phyloP scores from a whole-genome alignment of 2,113 vertebrate species.

The Monopterus albus region DNA sequence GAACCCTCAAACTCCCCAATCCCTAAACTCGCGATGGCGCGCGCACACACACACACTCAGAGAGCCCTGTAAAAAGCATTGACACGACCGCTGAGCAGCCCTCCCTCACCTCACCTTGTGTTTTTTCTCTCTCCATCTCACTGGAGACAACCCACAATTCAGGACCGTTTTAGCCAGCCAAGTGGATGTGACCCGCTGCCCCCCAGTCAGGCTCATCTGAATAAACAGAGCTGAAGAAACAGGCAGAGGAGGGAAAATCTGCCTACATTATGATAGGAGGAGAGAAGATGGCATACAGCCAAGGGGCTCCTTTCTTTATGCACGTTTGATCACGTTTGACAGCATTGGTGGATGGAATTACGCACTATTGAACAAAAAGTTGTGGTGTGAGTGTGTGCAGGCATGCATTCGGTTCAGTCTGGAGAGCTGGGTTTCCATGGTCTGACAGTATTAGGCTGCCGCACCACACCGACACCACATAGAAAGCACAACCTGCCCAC shows the following conservation, averaged over 20 bases:
- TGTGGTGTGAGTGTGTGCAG: constrained; percentile 45
- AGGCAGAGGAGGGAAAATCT: constrained; percentile 76
- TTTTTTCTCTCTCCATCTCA: constrained; percentile 73
- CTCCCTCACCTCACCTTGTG: constrained; percentile 65
- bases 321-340: constrained; percentile 90
- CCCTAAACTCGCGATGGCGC: constrained; percentile 50
- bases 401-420: constrained; percentile 64
- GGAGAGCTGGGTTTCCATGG: constrained; percentile 81
- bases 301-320: constrained; percentile 84
- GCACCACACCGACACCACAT: constrained; percentile 70
- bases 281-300: constrained; percentile 63
- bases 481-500: constrained; percentile 48
- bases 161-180: constrained; percentile 82
- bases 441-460: constrained; percentile 87
- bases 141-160: constrained; percentile 83
- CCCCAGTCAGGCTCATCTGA: constrained; percentile 83
- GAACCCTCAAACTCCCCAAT: constrained; percentile 80
- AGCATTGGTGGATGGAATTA: constrained; percentile 88
- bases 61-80: constrained; percentile 64
- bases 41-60: constrained; percentile 50
- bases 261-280: constrained; percentile 84
- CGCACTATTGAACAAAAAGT: constrained; percentile 92
- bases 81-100: constrained; percentile 71
- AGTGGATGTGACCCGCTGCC: constrained; percentile 88
- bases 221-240: constrained; percentile 82